Evolutionary conservation across 2,113 vertebrate species (phyloP), one percentile per base, ranked within the genome.

Genomic region (Nanorana parkeri): DNA sequence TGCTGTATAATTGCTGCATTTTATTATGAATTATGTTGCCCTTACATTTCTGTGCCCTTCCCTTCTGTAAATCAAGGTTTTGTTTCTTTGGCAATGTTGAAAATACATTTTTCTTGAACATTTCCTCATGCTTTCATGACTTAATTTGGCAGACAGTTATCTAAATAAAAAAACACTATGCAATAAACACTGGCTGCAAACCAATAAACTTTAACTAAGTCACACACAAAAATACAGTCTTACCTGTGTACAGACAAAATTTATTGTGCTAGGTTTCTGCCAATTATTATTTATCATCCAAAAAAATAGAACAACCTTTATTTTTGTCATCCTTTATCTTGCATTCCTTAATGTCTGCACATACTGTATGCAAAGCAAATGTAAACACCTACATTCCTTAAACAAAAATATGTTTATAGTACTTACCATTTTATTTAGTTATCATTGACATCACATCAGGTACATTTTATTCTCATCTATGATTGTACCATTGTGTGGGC

Each of bases 321-420:
- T 71, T 71, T 28, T 28, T 19, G 54, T 54, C 54, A 54, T 71
- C 17, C 17, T 71, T 54, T 71, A 55, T 71, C 68, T 71, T 71
- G 24, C 51, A 71, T 71, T 71, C 47, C 47, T 26, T 26, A 71
- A 54, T 20, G 68, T 71, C 68, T 71, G 68, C 23, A 54, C 17
- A 28, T 71, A 54, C 26, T 71, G 41, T 47, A 47, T 47, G 41
- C 24, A 69, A 21, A 26, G 54, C 20, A 47, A 54, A 47, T 19
- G 54, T 51, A 26, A 54, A 68, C 36, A 71, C 8, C n/a, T 68
- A 26, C 51, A 28, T 71, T 71, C 23, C 23, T 26, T 20, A 19
- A 24, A 47, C 26, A 55, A 71, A n/a, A 54, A 10, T 71, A 17
- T 8, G 19, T 26, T 65, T 8, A 47, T 47, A n/a, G 11, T 71